Conservation (phyloP, 2,797 vertebrate genomes). For the Hippopotamyrus pictus region DNA sequence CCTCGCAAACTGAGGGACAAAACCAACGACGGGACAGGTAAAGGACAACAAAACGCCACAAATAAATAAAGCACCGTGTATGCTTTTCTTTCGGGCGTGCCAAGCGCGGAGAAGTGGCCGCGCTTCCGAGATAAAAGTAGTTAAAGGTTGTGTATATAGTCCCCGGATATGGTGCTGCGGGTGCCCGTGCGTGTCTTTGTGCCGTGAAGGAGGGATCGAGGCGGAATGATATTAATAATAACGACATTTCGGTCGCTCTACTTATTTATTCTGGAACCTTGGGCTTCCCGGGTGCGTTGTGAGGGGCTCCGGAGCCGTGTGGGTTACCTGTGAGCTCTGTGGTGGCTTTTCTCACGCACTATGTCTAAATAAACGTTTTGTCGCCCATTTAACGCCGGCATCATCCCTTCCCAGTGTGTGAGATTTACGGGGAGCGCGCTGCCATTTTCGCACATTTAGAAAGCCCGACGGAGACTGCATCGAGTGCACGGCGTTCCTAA, state of each 20-base stretch:
- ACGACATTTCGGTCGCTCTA: conserved; percentile 67
- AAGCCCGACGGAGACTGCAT: background rate
- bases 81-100: conserved; percentile 45
- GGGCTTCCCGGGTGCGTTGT: conserved; percentile 12
- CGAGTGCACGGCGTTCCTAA: background rate
- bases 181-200: conserved; percentile 71
- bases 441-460: background rate
- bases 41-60: conserved; percentile 59
- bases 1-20: conserved; percentile 82
- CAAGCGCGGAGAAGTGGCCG: conserved; percentile 33
- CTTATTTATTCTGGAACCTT: conserved; percentile 61
- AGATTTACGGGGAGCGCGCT: background rate
- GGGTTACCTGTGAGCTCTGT: background rate
- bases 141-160: conserved; percentile 74
- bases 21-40: conserved; percentile 75
- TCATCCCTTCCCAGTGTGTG: conserved; percentile 15
- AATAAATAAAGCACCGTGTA: conserved; percentile 58
- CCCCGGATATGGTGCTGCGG: conserved; percentile 77
- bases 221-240: conserved; percentile 85
- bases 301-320: background rate
- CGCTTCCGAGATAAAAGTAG: conserved; percentile 51
- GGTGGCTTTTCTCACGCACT: background rate
- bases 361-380: conserved; percentile 9
- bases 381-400: conserved; percentile 2
- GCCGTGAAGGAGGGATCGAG: conserved; percentile 66